These are phyloP conservation scores for Erythrocercus mccallii DNA, from an alignment of 2,113 vertebrate species.

Conservation along the genomic window DNA sequence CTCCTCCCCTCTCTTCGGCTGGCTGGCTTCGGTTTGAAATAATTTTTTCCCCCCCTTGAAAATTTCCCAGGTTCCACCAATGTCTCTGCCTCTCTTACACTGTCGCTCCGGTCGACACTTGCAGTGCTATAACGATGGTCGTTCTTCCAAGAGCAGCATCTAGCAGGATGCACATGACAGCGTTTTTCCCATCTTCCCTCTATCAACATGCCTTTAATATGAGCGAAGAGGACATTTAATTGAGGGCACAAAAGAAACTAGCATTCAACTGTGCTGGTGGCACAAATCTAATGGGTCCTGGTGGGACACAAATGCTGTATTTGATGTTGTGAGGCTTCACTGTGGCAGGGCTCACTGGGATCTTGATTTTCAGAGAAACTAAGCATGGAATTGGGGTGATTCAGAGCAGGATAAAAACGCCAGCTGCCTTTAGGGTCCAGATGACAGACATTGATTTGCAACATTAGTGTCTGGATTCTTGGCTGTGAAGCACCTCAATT, in stretches of 20 bases:
- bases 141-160: background rate
- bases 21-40: background rate
- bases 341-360: background rate
- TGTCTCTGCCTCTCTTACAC: background rate
- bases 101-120: background rate
- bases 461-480: background rate
- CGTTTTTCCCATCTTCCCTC: background rate
- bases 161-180: background rate
- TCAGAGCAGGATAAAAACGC: background rate
- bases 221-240: background rate
- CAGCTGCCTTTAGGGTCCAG: background rate
- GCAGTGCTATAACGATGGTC: background rate
- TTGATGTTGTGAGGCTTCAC: background rate
- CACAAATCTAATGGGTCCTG: background rate
- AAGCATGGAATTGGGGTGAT: background rate
- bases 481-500: background rate
- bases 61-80: background rate
- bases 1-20: slow-evolving; percentile 32
- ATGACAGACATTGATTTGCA: background rate
- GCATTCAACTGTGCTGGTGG: background rate
- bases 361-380: background rate
- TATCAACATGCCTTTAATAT: background rate
- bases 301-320: background rate
- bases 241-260: background rate
- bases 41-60: background rate